Evolutionary conservation across 2,113 vertebrate species (phyloP), one percentile per base, ranked within the genome.

Genomic region (Eulemur rufifrons): DNA sequence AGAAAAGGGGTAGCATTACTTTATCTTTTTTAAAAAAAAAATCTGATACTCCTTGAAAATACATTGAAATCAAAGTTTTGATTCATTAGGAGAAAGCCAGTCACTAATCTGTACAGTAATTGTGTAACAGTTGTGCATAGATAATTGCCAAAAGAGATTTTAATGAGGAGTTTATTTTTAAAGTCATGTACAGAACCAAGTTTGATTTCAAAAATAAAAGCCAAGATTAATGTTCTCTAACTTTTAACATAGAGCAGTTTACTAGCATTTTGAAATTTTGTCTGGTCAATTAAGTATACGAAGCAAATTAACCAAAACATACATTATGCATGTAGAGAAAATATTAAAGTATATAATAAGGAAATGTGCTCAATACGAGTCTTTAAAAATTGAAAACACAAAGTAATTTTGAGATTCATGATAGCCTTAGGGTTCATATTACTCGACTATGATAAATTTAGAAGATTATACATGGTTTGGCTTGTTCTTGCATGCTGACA

Each of bases 391-490:
- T 98, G 97, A 98, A 98, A 98, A 92, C 94, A 95, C 82, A 84
- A 90, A 97, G 95, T 95, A 92, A 91, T 96, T 98, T 98, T 98
- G 98, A 98, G 96, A 98, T 98, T 98, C 97, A 95, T 98, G 98
- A 97, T 91, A 98, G 97, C 98, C 97, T 98, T 92, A 97, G 98
- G 97, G 97, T 97, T 98, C 98, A 94, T 98, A 86, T 98, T 98
- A 97, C 97, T 97, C 98, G 97, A 95, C 98, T 97, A 96, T 97
- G 98, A 98, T 98, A 98, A 98, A 98, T 98, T 98, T 98, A 98
- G 98, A 98, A 98, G 97, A 97, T 98, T 96, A 96, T 97, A 97
- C 96, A 98, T 97, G 97, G 98, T 98, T 98, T 97, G 96, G 97
- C 97, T 98, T 98, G 95, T 97, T 98, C 98, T 97, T 98, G 96